Evolutionary conservation across 2,888 invertebrate species (phyloP).

Genomic region (Sesamia inferens): DNA sequence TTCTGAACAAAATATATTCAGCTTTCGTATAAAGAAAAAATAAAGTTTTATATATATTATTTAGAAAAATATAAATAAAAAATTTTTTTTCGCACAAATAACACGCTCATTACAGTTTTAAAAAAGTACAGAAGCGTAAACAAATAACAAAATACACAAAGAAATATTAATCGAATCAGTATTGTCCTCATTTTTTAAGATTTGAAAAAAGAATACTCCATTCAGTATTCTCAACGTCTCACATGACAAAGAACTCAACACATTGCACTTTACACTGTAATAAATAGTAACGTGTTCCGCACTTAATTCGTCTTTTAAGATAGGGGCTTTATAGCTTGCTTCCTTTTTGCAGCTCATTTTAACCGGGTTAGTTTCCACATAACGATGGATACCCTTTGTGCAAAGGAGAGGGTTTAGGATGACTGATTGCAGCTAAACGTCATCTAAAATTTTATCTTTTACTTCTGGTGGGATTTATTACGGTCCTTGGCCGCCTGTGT

Average conservation of each 20-base stretch:
- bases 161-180: background rate
- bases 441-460: conserved; percentile 46
- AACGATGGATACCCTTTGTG: conserved; percentile 47
- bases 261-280: conserved; percentile 30
- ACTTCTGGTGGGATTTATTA: conserved; percentile 46
- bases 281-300: conserved; percentile 34
- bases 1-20: no score
- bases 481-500: conserved; percentile 6
- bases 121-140: no score
- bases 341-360: conserved; percentile 46
- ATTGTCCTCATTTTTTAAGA: background rate
- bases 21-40: no score
- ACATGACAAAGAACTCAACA: background rate
- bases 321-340: conserved; percentile 1
- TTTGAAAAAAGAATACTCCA: background rate
- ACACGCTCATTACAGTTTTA: no score
- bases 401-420: conserved; percentile 48
- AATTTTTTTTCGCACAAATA: no score
- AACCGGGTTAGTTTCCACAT: conserved; percentile 28
- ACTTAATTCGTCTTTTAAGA: conserved; percentile 30
- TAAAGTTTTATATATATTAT: no score
- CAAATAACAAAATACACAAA: background rate
- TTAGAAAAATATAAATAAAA: no score
- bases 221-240: background rate
- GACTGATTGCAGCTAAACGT: conserved; percentile 60